Conservation (phyloP, 92 coral and sea anemone species). For the Palythoa grandiflora region DNA sequence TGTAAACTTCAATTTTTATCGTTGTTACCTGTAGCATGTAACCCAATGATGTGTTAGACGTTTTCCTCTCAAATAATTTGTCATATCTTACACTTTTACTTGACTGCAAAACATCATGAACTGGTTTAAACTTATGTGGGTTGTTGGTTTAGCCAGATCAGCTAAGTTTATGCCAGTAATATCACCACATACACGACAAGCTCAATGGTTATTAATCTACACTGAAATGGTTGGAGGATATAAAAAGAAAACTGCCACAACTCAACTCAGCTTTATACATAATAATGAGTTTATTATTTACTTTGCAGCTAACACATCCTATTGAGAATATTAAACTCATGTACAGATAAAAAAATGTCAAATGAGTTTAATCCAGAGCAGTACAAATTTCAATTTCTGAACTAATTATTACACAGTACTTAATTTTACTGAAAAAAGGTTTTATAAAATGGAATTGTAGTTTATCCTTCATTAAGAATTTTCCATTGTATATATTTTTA, state of each 20-base stretch:
- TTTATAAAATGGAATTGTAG: neutral
- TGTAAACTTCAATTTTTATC: slow-evolving; percentile 4
- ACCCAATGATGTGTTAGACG: slow-evolving; percentile 44
- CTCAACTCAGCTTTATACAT: slow-evolving; percentile 20
- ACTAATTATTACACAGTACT: neutral
- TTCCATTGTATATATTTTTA: slow-evolving; percentile 11
- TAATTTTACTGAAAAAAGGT: neutral
- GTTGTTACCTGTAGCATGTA: slow-evolving; percentile 40
- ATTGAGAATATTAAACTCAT: slow-evolving; percentile 43
- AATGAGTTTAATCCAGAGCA: slow-evolving; percentile 10
- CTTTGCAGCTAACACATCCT: slow-evolving; percentile 47
- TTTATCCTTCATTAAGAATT: neutral
- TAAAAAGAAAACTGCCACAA: slow-evolving; percentile 27
- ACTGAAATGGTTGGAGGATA: slow-evolving; percentile 16
- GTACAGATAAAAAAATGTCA: slow-evolving; percentile 51
- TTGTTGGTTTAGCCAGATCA: neutral
- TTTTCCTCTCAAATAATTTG: slow-evolving; percentile 35
- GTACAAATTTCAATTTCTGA: neutral
- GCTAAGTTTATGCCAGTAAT: neutral
- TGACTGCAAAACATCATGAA: neutral
- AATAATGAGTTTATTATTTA: slow-evolving; percentile 46
- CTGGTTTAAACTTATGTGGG: neutral
- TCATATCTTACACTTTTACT: slow-evolving; percentile 19
- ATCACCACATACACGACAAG: neutral
- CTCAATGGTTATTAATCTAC: slow-evolving; percentile 8